These are phyloP conservation scores for Bombus difficillimus DNA, from an alignment of 1,140 invertebrate species.

Conservation along the genomic window DNA sequence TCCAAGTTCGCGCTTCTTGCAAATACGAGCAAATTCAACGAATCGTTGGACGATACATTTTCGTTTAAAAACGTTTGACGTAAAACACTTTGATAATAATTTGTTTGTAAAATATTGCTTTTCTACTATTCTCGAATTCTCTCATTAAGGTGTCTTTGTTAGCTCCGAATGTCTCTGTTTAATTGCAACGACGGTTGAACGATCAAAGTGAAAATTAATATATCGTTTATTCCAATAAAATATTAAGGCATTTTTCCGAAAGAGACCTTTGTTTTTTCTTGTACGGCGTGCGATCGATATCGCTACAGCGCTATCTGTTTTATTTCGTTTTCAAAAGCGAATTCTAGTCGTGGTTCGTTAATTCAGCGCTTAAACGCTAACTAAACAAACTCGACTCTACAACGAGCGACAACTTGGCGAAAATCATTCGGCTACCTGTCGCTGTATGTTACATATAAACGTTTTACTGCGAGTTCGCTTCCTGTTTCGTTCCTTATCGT, in stretches of 20 bases:
- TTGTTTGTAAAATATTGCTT: no score
- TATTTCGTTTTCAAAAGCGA: slow-evolving; percentile 4
- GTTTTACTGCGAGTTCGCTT: neutral
- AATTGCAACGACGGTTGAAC: neutral
- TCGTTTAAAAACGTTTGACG: no score
- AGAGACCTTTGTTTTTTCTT: neutral
- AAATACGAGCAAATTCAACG: no score
- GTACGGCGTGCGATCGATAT: neutral
- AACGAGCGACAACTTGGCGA: neutral
- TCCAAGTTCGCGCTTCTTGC: no score
- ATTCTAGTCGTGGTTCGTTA: slow-evolving; percentile 10
- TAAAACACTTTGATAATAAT: no score
- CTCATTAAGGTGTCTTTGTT: no score
- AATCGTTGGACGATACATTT: no score
- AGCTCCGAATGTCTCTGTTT: neutral
- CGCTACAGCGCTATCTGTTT: neutral
- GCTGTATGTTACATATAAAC: no score
- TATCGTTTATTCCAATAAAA: neutral
- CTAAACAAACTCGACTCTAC: slow-evolving; percentile 2
- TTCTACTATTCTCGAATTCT: no score
- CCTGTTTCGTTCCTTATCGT: neutral
- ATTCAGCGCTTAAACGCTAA: neutral
- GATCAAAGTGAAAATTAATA: neutral
- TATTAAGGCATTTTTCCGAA: neutral
- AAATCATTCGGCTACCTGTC: neutral